Evolutionary conservation across 2,113 vertebrate species (phyloP).

Genomic region (Poecile atricapillus): DNA sequence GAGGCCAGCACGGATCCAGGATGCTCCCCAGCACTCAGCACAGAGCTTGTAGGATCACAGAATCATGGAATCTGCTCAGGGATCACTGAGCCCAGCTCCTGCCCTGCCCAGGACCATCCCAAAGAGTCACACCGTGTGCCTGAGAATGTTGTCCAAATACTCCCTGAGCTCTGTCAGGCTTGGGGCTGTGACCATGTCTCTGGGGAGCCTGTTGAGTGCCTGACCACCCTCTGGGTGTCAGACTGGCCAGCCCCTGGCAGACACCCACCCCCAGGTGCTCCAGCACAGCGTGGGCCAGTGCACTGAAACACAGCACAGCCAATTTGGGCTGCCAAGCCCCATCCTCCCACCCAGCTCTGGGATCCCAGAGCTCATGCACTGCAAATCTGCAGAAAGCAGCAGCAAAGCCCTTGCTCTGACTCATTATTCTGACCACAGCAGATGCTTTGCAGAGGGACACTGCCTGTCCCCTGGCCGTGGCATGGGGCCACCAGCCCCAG

Average conservation of each 20-base stretch:
- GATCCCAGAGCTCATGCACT: background rate
- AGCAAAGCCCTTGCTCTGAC: background rate
- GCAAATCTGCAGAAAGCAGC: constrained; percentile 15
- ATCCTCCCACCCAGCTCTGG: rapidly evolving
- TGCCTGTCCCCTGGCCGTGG: background rate
- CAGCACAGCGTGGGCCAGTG: rapidly evolving
- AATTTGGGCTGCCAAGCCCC: background rate
- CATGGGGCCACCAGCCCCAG: background rate
- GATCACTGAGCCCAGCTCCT: background rate
- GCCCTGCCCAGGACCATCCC: background rate
- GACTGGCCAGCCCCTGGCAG: background rate
- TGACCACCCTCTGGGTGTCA: background rate
- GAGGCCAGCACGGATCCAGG: background rate
- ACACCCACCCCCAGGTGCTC: background rate
- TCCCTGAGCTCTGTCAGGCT: background rate
- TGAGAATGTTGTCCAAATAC: background rate
- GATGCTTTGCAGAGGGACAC: constrained; percentile 46
- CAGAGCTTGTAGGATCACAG: rapidly evolving
- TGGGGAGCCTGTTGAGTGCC: background rate
- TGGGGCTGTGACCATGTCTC: background rate
- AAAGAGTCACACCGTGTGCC: background rate
- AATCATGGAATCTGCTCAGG: background rate
- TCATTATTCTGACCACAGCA: background rate
- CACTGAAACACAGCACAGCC: background rate
- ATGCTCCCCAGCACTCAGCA: background rate